Conservation (phyloP, 2,888 invertebrate genomes). For the Tridacna crocea region DNA sequence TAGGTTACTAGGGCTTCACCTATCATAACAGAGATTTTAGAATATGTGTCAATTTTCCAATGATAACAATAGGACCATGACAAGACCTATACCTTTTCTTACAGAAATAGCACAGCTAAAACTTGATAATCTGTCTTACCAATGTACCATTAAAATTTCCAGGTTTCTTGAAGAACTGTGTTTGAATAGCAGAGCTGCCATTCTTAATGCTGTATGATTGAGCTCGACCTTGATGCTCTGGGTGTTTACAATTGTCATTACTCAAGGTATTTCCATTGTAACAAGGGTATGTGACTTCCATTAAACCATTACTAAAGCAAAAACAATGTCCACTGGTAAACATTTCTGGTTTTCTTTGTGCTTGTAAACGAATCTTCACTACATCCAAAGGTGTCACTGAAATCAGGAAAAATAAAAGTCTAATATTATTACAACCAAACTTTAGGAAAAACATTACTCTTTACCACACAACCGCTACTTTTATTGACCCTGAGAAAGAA, state of each 20-base stretch:
- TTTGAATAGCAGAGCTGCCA: not conserved
- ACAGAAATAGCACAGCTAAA: too few relatives aligned
- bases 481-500: too few relatives aligned
- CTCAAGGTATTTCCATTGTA: constrained; percentile 82
- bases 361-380: constrained; percentile 98
- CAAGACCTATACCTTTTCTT: too few relatives aligned
- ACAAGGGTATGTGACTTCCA: constrained; percentile 98
- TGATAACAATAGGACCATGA: too few relatives aligned
- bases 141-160: constrained; percentile 88
- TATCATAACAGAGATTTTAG: too few relatives aligned
- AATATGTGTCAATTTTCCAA: too few relatives aligned
- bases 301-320: constrained; percentile 98
- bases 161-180: constrained; percentile 77
- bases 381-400: constrained; percentile 99
- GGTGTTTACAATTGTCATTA: constrained; percentile 16
- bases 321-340: constrained; percentile 92
- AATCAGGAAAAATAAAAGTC: constrained; percentile 74
- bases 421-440: not conserved
- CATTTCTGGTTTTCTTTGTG: constrained; percentile 92
- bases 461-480: too few relatives aligned
- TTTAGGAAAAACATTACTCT: too few relatives aligned
- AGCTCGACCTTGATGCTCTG: not conserved
- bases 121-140: constrained; percentile 78
- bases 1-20: too few relatives aligned
- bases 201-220: not conserved